Conservation (phyloP, 2,888 invertebrate genomes). For the Himalopsyche japonica region DNA sequence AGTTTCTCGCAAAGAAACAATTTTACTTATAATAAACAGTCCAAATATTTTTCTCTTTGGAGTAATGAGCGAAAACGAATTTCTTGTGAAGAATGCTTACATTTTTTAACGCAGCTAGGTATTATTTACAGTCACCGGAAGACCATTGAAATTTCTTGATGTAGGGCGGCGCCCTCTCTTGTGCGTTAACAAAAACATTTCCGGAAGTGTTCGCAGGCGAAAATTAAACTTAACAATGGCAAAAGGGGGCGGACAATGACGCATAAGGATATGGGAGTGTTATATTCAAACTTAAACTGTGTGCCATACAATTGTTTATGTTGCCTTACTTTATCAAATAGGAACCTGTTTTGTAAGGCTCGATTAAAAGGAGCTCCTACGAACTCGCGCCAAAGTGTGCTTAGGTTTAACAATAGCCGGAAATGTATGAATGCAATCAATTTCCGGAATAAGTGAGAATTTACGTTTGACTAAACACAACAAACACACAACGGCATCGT, state of each 20-base stretch:
- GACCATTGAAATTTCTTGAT: conserved; percentile 19
- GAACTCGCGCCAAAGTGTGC: not conserved
- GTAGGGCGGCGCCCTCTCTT: conserved; percentile 11
- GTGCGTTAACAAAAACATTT: conserved; percentile 27
- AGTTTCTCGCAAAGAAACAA: not conserved
- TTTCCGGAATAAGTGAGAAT: not conserved
- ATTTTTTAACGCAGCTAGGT: not conserved
- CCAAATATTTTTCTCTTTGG: not conserved
- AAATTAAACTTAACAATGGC: conserved; percentile 25
- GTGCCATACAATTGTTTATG: conserved; percentile 19
- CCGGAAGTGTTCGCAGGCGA: conserved; percentile 19
- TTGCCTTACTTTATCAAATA: not conserved
- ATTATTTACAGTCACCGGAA: conserved; percentile 20
- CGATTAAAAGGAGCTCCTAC: not conserved
- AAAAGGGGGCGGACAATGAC: conserved; percentile 15
- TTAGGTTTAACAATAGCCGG: not conserved
- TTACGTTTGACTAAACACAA: not conserved
- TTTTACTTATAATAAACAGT: not conserved
- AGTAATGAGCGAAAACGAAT: not conserved
- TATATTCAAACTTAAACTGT: conserved; percentile 20
- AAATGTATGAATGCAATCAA: not conserved
- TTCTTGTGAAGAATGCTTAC: not conserved
- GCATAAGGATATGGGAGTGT: conserved; percentile 28
- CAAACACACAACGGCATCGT: not conserved
- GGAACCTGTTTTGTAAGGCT: not conserved